phyloP scores from a whole-genome alignment of 2,113 vertebrate species.

The Laticauda colubrina region DNA sequence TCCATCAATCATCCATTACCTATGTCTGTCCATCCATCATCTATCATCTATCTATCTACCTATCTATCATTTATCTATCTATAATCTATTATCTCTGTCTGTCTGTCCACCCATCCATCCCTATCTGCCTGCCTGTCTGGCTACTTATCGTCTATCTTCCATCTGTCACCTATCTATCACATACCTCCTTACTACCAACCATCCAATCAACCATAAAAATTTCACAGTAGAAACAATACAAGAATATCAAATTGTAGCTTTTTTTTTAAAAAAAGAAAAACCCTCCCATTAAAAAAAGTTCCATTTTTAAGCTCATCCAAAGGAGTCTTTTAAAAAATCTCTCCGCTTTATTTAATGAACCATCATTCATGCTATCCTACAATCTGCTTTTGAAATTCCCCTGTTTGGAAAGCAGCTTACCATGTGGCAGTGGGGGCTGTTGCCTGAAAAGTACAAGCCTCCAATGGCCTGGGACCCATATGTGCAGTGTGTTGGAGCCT shows the following conservation, averaged over 20 bases:
- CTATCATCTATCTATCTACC: too few relatives aligned
- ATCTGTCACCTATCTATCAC: neutral
- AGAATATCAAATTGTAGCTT: neutral
- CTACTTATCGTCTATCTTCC: neutral
- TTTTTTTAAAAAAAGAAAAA: neutral
- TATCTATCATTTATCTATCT: neutral
- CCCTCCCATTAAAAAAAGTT: neutral
- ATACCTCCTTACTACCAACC: neutral
- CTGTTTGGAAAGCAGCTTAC: neutral
- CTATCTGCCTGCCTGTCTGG: too few relatives aligned
- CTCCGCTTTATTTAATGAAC: neutral
- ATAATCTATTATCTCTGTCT: neutral
- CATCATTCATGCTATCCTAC: neutral
- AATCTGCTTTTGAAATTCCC: conserved; percentile 2
- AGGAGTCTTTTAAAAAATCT: neutral
- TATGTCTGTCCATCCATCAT: too few relatives aligned
- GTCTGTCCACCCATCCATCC: too few relatives aligned
- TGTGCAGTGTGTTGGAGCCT: neutral
- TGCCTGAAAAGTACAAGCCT: neutral
- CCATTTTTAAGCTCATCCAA: neutral
- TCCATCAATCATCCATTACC: too few relatives aligned
- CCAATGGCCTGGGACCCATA: neutral
- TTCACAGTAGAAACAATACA: neutral
- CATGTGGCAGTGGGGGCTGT: neutral
- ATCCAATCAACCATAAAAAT: neutral